Evolutionary conservation across 2,797 vertebrate genomes (phyloP).

Genomic region (Macropodus opercularis): DNA sequence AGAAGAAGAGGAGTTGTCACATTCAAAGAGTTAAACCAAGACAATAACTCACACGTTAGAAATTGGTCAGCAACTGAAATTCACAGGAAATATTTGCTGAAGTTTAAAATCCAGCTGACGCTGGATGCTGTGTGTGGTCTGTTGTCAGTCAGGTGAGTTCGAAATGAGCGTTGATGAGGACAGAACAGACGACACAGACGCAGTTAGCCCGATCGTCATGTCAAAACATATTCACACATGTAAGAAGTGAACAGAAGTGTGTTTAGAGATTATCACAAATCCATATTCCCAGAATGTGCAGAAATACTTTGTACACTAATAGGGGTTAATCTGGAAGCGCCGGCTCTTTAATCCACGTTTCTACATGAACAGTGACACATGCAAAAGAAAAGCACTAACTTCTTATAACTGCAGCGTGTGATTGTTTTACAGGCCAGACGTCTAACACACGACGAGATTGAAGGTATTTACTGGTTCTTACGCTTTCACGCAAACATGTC

Average conservation of each 20-base stretch:
- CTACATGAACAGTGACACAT: neutral
- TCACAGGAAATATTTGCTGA: neutral
- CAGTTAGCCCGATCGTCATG: neutral
- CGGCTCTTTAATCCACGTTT: neutral
- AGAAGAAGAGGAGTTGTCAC: neutral
- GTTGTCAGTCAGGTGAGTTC: neutral
- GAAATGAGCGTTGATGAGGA: no score
- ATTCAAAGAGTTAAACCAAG: no score
- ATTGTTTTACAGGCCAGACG: slow-evolving; percentile 69
- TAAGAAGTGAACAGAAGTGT: neutral
- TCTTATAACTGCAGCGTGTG: neutral
- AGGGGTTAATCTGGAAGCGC: neutral
- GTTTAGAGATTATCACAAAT: neutral
- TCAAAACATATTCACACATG: slow-evolving; percentile 9
- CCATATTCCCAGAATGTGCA: neutral
- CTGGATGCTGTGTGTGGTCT: neutral
- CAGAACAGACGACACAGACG: neutral
- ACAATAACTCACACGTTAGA: no score
- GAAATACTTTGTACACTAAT: neutral
- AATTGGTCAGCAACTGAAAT: neutral
- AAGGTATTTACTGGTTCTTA: slow-evolving; percentile 61
- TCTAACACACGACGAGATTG: slow-evolving; percentile 78
- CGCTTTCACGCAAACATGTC: neutral
- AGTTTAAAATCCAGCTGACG: neutral
- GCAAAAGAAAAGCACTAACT: neutral